Percentiles rank a stretch among this genome's conserved stretches.
Evolutionary conservation across 2,113 vertebrate genomes (phyloP).

Genomic region (Propithecus coquereli): DNA sequence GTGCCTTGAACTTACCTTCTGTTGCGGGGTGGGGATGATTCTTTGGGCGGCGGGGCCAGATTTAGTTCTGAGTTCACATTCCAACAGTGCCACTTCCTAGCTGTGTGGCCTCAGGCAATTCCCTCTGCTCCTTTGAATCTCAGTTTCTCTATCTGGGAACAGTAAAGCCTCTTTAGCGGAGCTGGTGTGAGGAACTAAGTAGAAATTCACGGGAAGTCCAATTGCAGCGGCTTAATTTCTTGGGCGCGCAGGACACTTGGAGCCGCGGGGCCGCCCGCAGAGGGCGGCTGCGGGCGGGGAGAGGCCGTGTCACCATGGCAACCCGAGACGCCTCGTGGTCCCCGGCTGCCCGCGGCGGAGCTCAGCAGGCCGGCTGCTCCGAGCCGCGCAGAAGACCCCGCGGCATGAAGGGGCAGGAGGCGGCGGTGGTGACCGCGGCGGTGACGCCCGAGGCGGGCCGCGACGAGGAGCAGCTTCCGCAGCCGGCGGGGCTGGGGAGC

Average conservation of each 20-base stretch:
- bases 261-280: accelerated
- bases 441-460: not conserved
- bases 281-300: not conserved
- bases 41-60: not conserved
- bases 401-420: not conserved
- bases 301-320: conserved; percentile 32
- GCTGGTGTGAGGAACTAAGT: not conserved
- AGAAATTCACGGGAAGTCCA: not conserved
- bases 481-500: not conserved
- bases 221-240: no score
- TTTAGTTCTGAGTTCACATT: not conserved
- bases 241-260: accelerated
- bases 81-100: not conserved
- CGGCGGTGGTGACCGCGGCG: not conserved
- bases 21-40: accelerated
- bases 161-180: not conserved
- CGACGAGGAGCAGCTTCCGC: not conserved
- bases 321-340: conserved; percentile 18
- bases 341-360: accelerated
- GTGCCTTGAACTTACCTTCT: not conserved
- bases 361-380: accelerated
- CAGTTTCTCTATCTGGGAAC: not conserved
- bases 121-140: not conserved
- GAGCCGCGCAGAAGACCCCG: accelerated
- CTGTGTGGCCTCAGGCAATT: not conserved